Conservation (phyloP, 2,113 vertebrate species). For the Cebidichthys violaceus region DNA sequence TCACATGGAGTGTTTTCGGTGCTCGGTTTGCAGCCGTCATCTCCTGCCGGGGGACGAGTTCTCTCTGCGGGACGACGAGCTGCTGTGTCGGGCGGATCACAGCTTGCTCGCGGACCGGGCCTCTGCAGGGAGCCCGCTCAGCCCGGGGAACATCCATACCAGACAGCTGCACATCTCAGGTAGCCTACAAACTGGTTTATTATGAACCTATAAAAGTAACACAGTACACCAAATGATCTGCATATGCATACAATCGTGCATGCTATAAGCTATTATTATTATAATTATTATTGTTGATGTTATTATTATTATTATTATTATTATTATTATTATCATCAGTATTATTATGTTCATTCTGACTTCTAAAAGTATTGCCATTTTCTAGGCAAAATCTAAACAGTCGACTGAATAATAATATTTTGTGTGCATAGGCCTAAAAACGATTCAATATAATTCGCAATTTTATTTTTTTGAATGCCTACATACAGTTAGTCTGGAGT, state of each 20-base stretch:
- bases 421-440: not conserved
- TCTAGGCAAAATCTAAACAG: not conserved
- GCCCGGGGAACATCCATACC: slow-evolving; percentile 84
- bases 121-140: slow-evolving; percentile 86
- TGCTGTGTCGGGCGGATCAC: slow-evolving; percentile 94
- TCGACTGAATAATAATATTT: not conserved
- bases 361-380: not conserved
- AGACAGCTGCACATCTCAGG: slow-evolving; percentile 88
- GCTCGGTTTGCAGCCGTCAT: slow-evolving; percentile 94
- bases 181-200: slow-evolving; percentile 44
- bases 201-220: not conserved
- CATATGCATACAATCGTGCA: not conserved
- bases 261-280: not conserved
- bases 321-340: slow-evolving; percentile 5
- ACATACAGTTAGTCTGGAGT: not conserved
- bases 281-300: not conserved
- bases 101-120: slow-evolving; percentile 85
- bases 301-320: slow-evolving; percentile 20
- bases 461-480: not conserved
- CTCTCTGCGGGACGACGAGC: slow-evolving; percentile 93
- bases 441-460: not conserved
- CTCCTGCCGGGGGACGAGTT: slow-evolving; percentile 97
- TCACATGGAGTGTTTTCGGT: slow-evolving; percentile 97
- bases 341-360: not conserved
- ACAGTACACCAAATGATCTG: not conserved